Evolutionary conservation across 2,113 vertebrate species (phyloP), one percentile per base, ranked within the genome.

Genomic region (Labeo catla): DNA sequence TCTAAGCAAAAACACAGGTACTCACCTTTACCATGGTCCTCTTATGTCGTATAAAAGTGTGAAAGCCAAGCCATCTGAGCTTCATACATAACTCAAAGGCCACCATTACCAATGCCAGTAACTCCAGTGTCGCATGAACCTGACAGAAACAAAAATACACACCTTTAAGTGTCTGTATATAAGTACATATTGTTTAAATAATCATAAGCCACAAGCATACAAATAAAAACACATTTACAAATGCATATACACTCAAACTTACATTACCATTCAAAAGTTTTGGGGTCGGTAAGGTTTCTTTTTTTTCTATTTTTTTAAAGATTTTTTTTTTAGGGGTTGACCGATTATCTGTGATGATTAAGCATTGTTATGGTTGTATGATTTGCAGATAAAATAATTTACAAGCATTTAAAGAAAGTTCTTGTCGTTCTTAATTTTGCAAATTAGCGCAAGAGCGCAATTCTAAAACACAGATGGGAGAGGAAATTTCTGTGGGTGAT

Each of bases 21-120:
- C 57, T 36, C 45, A 99, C 98, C 97, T 99, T 99, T 79, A 99
- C 96, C 97, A 99, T 97, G 72, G 98, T 99, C 92, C 98, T 97
- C 90, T 96, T 99, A 94, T 99, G 98, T 36, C 95, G 95, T 91
- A 99, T 95, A 91, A 98, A 99, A 11, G 96, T 98, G 85, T 96
- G 94, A 89, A 97, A 97, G 90, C 98, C 98, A 88, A 99, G 93
- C 98, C 98, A 99, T 52, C 98, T 95, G 85, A 99, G 91, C 91
- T 99, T 99, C 97, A 99, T 99, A 0, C 96, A 96, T 78, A 99
- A 96, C 39, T 99, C 98, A 87, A 99, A 99, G n/a, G 96, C 96
- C 28, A 99, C 97, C 90, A 98, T 95, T 2, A 94, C 94, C 85
- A 99, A 91, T 0, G 96, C 97, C 0, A 99, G 93, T 86, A 99